Percentiles rank a stretch among this genome's conserved stretches.
Conservation (phyloP, 2,113 vertebrate species). For the Rhinoptilus africanus region DNA sequence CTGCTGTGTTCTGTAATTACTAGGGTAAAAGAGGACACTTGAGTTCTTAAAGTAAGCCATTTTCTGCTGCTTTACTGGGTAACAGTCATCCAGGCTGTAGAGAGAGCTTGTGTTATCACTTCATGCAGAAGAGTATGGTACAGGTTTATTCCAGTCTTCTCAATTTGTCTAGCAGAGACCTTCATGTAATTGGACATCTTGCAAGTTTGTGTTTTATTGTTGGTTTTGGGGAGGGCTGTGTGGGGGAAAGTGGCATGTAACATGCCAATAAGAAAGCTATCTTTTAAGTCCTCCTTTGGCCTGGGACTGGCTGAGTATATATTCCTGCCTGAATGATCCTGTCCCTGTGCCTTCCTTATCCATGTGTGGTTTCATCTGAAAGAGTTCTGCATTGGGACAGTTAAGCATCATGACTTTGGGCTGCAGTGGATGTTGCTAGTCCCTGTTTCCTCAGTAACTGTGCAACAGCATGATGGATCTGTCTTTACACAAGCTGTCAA, state of each 20-base stretch:
- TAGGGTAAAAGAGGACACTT: conserved; percentile 35
- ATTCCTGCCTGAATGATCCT: background rate
- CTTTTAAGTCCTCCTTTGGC: background rate
- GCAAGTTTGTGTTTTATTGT: background rate
- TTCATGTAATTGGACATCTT: background rate
- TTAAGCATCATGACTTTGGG: background rate
- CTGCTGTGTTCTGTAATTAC: conserved; percentile 44
- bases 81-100: background rate
- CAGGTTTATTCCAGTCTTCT: background rate
- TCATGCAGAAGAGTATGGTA: background rate
- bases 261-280: rapidly evolving
- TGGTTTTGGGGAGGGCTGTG: background rate
- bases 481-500: background rate
- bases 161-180: background rate
- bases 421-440: background rate
- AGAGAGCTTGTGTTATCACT: background rate
- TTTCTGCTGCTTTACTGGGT: conserved; percentile 4
- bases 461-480: background rate
- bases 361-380: background rate
- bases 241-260: background rate
- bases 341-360: background rate
- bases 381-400: background rate
- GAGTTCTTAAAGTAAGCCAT: conserved; percentile 36
- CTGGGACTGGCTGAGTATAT: background rate
- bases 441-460: background rate